Conservation (phyloP, 1,140 invertebrate genomes). For the Asobara japonica region DNA sequence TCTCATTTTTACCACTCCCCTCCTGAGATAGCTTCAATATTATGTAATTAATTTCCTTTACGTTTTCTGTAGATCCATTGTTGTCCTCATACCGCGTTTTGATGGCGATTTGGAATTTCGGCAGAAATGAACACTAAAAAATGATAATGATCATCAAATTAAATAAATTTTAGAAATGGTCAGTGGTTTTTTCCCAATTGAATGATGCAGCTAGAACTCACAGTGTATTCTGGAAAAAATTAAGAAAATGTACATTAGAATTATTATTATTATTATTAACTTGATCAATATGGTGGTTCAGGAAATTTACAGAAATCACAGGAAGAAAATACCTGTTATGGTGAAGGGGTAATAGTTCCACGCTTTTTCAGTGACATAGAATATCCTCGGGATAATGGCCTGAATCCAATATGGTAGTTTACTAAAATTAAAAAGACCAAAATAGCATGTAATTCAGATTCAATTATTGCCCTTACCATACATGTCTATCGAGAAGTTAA, state of each 20-base stretch:
- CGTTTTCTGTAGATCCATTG: conserved; percentile 88
- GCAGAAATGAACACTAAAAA: conserved; percentile 91
- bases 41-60: too few species aligned
- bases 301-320: too few species aligned
- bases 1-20: too few species aligned
- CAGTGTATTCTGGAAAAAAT: conserved; percentile 70
- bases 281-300: background rate
- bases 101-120: conserved; percentile 87
- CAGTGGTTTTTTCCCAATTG: background rate
- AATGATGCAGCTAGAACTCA: conserved; percentile 56
- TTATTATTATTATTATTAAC: conserved; percentile 18
- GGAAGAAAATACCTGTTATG: conserved; percentile 77
- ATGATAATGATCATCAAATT: conserved; percentile 39
- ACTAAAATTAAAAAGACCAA: conserved; percentile 65
- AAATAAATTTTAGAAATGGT: conserved; percentile 33
- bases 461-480: conserved; percentile 6
- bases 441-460: background rate
- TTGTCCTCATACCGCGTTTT: conserved; percentile 92
- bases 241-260: conserved; percentile 49
- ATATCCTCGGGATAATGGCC: conserved; percentile 86
- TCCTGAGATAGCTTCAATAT: too few species aligned
- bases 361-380: conserved; percentile 93
- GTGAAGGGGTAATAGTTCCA: conserved; percentile 97
- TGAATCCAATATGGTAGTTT: conserved; percentile 91
- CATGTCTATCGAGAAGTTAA: too few species aligned